Base-by-base conservation (phyloP, 2,888 invertebrate species). In the Aplocera efformata region DNA sequence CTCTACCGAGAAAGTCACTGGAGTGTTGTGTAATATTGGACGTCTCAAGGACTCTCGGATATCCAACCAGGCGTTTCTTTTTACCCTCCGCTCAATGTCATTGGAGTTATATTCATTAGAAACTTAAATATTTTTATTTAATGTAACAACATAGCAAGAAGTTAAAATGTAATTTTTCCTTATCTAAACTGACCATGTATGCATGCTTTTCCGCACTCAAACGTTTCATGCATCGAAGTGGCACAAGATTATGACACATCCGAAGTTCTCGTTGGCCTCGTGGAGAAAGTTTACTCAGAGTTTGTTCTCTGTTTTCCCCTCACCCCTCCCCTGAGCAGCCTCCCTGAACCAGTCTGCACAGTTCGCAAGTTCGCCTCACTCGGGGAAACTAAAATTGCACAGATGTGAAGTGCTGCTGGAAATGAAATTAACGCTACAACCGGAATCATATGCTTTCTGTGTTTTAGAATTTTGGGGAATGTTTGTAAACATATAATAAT, bases 171-270 rank as follows among this genome's bases (percentile, higher is more conserved):
- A 17, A 5, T 17, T 3, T 3, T 17, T 3, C 13, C 13, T 17
- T 17, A 17, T 17, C 5, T 3, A 17, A 17, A 17, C 13, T 17
- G 3, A 17, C 13, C 5, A 17, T 17, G 31, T 50, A 40, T 35
- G 35, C 10, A 10, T 27, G 10, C 27, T 37, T 47, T 33, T 37
- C 33, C 41, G 39, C 39, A 28, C 20, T 29, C n/a, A 3, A 17
- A 17, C 45, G 53, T 48, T n/a, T n/a, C n/a, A n/a, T 46, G 54
- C 60, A 56, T 55, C 48, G 53, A 58, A 66, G 55, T 56, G 50
- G 59, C 52, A 58, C 56, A 58, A 68, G 72, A 76, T 77, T 75
- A 75, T 75, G 68, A 72, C 70, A 67, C 71, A 63, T 74, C 72
- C 69, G 61, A 72, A 78, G 76, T 76, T 68, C 65, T 54, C 70